Evolutionary conservation across 1,140 invertebrate species (phyloP).

Genomic region (Lepidotrigona ventralis): DNA sequence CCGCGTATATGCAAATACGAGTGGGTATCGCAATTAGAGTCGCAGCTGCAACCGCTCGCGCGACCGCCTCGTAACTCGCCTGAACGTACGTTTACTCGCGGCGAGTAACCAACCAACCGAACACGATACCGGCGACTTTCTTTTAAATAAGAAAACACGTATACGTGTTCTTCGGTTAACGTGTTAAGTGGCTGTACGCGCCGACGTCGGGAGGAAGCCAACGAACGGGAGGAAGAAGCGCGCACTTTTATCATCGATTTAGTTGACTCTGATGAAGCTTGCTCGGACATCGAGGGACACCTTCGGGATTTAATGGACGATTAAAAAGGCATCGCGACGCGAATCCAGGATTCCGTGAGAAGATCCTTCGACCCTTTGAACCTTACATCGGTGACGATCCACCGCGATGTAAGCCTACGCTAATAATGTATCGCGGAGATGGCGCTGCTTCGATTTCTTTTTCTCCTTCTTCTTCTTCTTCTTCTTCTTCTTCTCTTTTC

Average conservation of each 20-base stretch:
- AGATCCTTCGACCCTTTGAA: background rate
- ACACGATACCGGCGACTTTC: slow-evolving; percentile 50
- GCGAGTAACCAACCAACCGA: slow-evolving; percentile 40
- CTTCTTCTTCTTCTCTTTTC: too few relatives aligned
- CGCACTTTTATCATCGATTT: slow-evolving; percentile 32
- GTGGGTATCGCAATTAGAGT: slow-evolving; percentile 72
- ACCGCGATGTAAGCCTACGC: background rate
- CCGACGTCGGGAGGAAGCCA: background rate
- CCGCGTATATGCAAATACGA: slow-evolving; percentile 75
- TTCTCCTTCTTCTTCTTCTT: too few relatives aligned
- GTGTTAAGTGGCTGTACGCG: slow-evolving; percentile 50
- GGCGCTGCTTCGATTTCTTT: background rate
- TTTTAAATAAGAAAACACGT: slow-evolving; percentile 43
- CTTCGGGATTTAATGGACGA: slow-evolving; percentile 20
- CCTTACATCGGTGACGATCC: background rate
- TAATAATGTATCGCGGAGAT: background rate
- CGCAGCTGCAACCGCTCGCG: slow-evolving; percentile 69
- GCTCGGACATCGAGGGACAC: slow-evolving; percentile 11
- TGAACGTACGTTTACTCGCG: slow-evolving; percentile 20
- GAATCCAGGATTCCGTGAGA: background rate
- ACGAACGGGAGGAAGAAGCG: background rate
- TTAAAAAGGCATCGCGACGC: background rate
- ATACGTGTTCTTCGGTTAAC: slow-evolving; percentile 44
- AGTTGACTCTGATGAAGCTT: background rate
- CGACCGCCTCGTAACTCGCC: slow-evolving; percentile 68